These are phyloP conservation scores for Glaucidium brasilianum DNA, from an alignment of 2,113 vertebrate genomes.

Conservation along the genomic window DNA sequence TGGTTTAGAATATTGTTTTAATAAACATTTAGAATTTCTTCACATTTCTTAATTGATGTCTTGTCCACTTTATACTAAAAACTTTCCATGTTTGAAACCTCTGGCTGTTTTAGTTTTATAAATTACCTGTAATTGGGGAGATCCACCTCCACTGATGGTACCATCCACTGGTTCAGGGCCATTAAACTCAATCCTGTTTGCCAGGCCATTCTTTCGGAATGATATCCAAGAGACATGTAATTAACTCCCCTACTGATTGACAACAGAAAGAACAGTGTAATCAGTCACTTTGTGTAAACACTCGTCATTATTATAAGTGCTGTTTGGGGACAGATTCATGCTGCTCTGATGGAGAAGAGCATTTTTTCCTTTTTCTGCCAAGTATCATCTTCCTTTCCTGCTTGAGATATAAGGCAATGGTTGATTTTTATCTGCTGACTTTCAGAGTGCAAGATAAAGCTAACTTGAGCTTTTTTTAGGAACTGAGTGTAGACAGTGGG, in stretches of 20 bases:
- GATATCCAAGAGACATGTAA: background rate
- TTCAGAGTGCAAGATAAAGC: background rate
- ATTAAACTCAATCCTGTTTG: slow-evolving; percentile 31
- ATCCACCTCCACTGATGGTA: background rate
- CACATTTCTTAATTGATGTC: background rate
- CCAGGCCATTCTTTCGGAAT: slow-evolving; percentile 16
- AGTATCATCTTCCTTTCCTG: background rate
- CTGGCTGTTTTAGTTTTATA: background rate
- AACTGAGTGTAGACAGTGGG: background rate
- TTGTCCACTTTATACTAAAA: slow-evolving; percentile 6
- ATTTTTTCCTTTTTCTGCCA: background rate
- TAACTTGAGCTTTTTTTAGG: background rate
- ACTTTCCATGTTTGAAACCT: background rate
- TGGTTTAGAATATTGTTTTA: background rate
- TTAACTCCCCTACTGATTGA: slow-evolving; percentile 50
- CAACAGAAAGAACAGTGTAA: slow-evolving; percentile 24
- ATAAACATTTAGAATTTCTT: background rate
- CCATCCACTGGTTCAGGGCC: slow-evolving; percentile 9
- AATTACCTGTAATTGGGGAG: background rate
- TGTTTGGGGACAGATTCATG: background rate
- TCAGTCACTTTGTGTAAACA: slow-evolving; percentile 41
- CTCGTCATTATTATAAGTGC: background rate
- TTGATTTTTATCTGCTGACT: slow-evolving; percentile 1
- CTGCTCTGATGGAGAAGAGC: background rate
- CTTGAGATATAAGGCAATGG: background rate